Evolutionary conservation across 2,113 vertebrate species (phyloP).

Genomic region (Lampris incognitus): DNA sequence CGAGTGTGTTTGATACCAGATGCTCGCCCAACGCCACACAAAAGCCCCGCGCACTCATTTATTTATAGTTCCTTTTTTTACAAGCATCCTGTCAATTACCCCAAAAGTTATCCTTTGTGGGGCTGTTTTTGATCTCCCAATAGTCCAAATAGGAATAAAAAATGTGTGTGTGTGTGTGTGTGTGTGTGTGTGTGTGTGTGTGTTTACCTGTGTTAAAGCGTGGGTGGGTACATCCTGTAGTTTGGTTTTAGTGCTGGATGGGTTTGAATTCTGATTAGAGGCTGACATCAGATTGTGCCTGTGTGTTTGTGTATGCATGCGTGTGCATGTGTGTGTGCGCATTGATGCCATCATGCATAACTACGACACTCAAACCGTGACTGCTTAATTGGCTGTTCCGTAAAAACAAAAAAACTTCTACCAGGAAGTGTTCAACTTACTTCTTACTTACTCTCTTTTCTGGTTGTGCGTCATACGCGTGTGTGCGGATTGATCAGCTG

Average conservation of each 20-base stretch:
- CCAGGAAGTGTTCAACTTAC: too few relatives aligned
- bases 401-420: too few relatives aligned
- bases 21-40: constrained; percentile 70
- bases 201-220: background rate
- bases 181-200: constrained; percentile 14
- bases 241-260: constrained; percentile 17
- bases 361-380: too few relatives aligned
- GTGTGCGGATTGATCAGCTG: background rate
- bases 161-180: background rate
- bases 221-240: constrained; percentile 4
- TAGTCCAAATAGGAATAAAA: constrained; percentile 42
- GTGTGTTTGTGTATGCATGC: constrained; percentile 2
- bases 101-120: constrained; percentile 56
- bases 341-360: too few relatives aligned
- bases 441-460: too few relatives aligned
- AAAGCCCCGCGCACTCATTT: constrained; percentile 67
- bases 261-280: constrained; percentile 20
- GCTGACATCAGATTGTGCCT: constrained; percentile 10
- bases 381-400: too few relatives aligned
- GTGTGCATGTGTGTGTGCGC: background rate
- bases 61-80: constrained; percentile 64
- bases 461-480: too few relatives aligned
- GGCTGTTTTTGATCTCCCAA: constrained; percentile 62
- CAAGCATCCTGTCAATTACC: constrained; percentile 66
- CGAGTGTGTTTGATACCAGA: constrained; percentile 74